Conservation (phyloP, 2,797 vertebrate genomes). For the Molossus molossus region DNA sequence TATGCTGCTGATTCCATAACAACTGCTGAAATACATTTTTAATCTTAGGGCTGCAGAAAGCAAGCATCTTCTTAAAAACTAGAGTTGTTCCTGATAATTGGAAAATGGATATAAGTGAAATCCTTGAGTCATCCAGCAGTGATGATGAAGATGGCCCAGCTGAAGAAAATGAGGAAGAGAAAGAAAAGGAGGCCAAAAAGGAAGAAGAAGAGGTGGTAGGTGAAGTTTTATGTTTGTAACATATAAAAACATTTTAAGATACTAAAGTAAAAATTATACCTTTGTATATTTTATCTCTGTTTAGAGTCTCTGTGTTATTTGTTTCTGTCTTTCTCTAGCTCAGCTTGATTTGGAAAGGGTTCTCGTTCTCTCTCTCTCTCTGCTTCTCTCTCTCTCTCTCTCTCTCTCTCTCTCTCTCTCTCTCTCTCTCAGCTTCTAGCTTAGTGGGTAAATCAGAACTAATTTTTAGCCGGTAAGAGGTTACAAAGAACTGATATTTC, state of each 20-base stretch:
- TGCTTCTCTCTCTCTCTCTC: too few species aligned
- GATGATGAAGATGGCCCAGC: slow-evolving; percentile 93
- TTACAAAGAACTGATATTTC: slow-evolving; percentile 31
- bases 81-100: slow-evolving; percentile 93
- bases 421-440: not conserved
- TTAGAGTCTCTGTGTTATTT: not conserved
- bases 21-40: slow-evolving; percentile 75
- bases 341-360: not conserved
- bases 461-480: not conserved
- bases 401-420: too few species aligned
- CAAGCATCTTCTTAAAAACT: slow-evolving; percentile 91
- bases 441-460: slow-evolving; percentile 2
- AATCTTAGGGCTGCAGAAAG: slow-evolving; percentile 92
- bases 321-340: slow-evolving; percentile 48
- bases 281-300: not conserved
- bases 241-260: not conserved
- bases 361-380: not conserved
- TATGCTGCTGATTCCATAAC: not conserved
- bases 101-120: slow-evolving; percentile 99
- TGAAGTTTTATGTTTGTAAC: slow-evolving; percentile 14
- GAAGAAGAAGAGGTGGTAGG: slow-evolving; percentile 91
- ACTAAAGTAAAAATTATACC: not conserved
- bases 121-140: slow-evolving; percentile 97
- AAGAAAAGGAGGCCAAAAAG: slow-evolving; percentile 91
- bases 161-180: slow-evolving; percentile 92